Evolutionary conservation across 2,113 vertebrate species (phyloP).

Genomic region (Spheniscus mendiculus): DNA sequence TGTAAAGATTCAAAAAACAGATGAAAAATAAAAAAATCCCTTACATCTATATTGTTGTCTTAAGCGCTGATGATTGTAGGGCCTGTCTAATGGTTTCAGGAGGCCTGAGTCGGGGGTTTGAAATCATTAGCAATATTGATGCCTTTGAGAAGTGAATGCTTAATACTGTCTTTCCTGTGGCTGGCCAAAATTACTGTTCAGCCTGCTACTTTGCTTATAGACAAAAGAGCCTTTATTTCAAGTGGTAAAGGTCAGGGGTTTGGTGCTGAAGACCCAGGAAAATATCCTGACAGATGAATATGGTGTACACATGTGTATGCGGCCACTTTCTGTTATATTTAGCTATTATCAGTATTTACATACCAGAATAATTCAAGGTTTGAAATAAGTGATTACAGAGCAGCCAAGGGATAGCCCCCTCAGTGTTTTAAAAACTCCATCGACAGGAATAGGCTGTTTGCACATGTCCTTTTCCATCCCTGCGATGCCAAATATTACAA

Average conservation of each 20-base stretch:
- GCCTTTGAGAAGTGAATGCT: neutral
- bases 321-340: neutral
- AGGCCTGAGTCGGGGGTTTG: neutral
- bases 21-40: neutral
- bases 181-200: neutral
- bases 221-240: slow-evolving; percentile 32
- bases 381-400: neutral
- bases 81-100: slow-evolving; percentile 38
- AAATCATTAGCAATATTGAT: slow-evolving; percentile 58
- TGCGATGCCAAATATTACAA: neutral
- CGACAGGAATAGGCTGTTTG: neutral
- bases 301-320: neutral
- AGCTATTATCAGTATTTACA: slow-evolving; percentile 15
- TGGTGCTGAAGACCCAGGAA: neutral
- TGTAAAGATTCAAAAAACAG: slow-evolving; percentile 18
- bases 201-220: neutral
- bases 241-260: neutral
- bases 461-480: neutral
- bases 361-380: neutral
- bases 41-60: neutral
- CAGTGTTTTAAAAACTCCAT: neutral
- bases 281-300: neutral
- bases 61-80: neutral
- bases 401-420: neutral
- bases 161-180: neutral